Conservation (phyloP, 30 jellyfish, hydroid and myxozoan genomes). For the Haliclystus octoradiatus region DNA sequence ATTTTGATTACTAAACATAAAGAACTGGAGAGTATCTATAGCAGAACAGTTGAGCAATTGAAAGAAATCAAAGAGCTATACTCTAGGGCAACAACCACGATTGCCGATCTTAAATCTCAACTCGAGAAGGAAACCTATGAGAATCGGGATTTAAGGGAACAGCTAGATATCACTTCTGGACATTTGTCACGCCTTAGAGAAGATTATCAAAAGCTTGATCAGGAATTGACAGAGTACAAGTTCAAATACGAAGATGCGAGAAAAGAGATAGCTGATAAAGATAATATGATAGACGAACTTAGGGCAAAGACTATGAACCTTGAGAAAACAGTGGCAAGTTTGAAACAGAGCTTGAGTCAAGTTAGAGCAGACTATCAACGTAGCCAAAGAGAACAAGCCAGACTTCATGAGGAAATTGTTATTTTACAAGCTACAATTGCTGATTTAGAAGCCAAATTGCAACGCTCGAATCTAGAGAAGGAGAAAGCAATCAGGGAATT, state of each 20-base stretch:
- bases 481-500: constrained; percentile 57
- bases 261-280: constrained; percentile 75
- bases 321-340: constrained; percentile 63
- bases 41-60: constrained; percentile 31
- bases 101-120: constrained; percentile 62
- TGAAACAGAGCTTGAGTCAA: constrained; percentile 62
- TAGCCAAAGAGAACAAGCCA: constrained; percentile 73
- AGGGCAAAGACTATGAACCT: constrained; percentile 42
- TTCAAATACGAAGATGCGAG: constrained; percentile 78
- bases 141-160: constrained; percentile 71
- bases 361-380: constrained; percentile 71
- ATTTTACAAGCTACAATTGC: constrained; percentile 45
- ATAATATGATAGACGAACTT: constrained; percentile 53
- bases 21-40: constrained; percentile 65
- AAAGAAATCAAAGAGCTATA: constrained; percentile 69
- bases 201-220: constrained; percentile 63
- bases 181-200: constrained; percentile 51
- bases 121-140: constrained; percentile 55
- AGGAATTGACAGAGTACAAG: constrained; percentile 77
- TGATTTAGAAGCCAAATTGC: constrained; percentile 78
- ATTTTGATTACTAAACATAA: constrained; percentile 52
- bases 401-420: constrained; percentile 76
- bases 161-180: constrained; percentile 32
- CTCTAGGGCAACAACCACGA: constrained; percentile 20
- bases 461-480: constrained; percentile 58